Percentiles rank a stretch among this genome's conserved stretches.
phyloP scores from a whole-genome alignment of 1,140 invertebrate genomes.

The Drosophila bifasciata region DNA sequence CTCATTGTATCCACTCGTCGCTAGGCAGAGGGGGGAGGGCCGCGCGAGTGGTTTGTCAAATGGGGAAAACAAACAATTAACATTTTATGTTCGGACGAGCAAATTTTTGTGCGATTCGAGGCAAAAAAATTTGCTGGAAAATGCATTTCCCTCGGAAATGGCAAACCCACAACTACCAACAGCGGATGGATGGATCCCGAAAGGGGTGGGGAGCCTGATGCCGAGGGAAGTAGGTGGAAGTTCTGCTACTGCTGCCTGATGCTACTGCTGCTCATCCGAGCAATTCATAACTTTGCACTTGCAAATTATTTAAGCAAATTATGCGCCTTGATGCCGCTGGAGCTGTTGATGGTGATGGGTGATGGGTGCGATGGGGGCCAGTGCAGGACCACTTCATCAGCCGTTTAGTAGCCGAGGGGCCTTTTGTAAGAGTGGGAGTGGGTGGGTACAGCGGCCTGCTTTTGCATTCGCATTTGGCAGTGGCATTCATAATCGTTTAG shows the following conservation, averaged over 20 bases:
- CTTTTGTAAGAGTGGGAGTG: constrained; percentile 52
- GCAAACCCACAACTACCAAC: neutral
- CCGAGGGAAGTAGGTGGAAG: too few species aligned
- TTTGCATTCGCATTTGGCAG: constrained; percentile 32
- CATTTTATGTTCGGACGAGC: constrained; percentile 45
- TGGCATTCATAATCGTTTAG: constrained; percentile 59
- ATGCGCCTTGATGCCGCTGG: constrained; percentile 20
- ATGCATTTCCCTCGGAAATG: constrained; percentile 38
- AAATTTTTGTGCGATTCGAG: constrained; percentile 31
- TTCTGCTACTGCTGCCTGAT: constrained; percentile 10
- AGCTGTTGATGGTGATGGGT: constrained; percentile 1
- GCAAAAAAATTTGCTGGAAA: constrained; percentile 42
- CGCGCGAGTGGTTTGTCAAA: constrained; percentile 26
- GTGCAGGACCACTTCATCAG: constrained; percentile 52
- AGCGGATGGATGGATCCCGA: too few species aligned
- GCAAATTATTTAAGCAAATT: constrained; percentile 66
- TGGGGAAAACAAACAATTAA: constrained; percentile 52
- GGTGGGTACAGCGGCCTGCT: neutral
- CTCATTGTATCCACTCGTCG: constrained; percentile 28
- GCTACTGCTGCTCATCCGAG: constrained; percentile 34
- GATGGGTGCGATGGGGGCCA: too few species aligned
- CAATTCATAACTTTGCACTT: constrained; percentile 65
- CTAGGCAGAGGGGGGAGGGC: neutral
- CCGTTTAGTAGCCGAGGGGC: constrained; percentile 42
- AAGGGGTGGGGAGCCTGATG: neutral